Percentiles rank a stretch among this genome's conserved stretches.
Evolutionary conservation across 1,140 invertebrate species (phyloP).

Genomic region (Drosophila arizonae): DNA sequence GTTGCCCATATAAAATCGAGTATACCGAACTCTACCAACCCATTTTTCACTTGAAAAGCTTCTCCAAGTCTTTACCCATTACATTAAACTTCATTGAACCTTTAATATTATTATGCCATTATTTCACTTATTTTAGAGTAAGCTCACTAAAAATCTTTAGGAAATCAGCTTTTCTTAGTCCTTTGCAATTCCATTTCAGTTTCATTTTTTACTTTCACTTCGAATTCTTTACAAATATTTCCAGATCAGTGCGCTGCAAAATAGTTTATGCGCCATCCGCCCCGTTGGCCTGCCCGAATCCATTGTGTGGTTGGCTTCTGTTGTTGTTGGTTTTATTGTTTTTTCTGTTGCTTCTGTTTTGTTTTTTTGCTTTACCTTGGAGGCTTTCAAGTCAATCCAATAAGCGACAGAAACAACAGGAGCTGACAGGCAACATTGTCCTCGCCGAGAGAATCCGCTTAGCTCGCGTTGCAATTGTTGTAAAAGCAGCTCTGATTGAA

Average conservation of each 20-base stretch:
- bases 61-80: no score
- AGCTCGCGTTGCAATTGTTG: conserved; percentile 31
- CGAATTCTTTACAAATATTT: conserved; percentile 3
- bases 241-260: conserved; percentile 9
- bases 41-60: no score
- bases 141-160: no score
- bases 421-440: conserved; percentile 28
- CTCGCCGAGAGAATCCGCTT: conserved; percentile 22
- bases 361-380: conserved; percentile 4
- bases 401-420: conserved; percentile 40
- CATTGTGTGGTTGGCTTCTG: conserved; percentile 2
- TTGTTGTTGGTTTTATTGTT: neutral
- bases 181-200: neutral
- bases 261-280: conserved; percentile 1
- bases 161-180: no score
- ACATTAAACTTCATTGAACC: no score
- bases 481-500: conserved; percentile 32
- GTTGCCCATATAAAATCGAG: no score
- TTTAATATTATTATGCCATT: no score
- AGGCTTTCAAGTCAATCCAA: conserved; percentile 54
- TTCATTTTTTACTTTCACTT: conserved; percentile 7
- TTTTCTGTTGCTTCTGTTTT: neutral
- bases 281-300: neutral
- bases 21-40: no score
- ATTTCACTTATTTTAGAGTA: no score